Base-by-base conservation (phyloP, 1,140 invertebrate genomes). In the Cryptotermes secundus region DNA sequence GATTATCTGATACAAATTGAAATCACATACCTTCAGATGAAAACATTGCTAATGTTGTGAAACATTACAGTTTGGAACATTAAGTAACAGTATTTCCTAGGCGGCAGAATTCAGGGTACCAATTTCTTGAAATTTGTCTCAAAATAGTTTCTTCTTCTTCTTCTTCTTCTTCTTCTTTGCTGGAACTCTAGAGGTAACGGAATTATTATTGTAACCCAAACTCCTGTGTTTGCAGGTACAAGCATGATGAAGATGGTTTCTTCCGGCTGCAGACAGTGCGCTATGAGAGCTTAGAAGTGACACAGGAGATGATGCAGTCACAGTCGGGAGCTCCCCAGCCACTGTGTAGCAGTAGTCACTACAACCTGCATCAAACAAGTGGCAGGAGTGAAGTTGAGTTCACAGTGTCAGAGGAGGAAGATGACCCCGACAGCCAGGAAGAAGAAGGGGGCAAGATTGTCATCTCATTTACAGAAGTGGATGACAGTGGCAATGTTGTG, bases 211-310 rank as follows among this genome's bases (percentile, higher is more conserved):
- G n/a, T n/a, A n/a, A n/a, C n/a, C n/a, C n/a, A n/a, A n/a, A n/a
- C n/a, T n/a, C n/a, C n/a, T n/a, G 34, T 16, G 7, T 82, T 86
- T 87, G 35, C 86, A 93, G 93, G 34, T 96, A 96, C 87, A 93
- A 92, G 85, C 88, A 93, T 86, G 93, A 95, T 87, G 93, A 95
- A 86, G 94, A 95, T 87, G 95, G 95, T 4, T 93, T 92, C 87
- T 96, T 93, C 87, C 90, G 94, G 83, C 88, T 96, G 10, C 95
- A n/a, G n/a, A n/a, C n/a, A n/a, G n/a, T n/a, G n/a, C n/a, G n/a
- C n/a, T n/a, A n/a, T n/a, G n/a, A 96, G 88, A 94, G 93, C 85
- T 87, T 96, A 26, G 95, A 96, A 87, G 93, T 94, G 0, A 93
- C 92, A 0, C 93, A 93, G 89, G 92, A 92, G 36, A n/a, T n/a